A percentile compares a stretch with the other conserved stretches of the same genome.
Evolutionary conservation across 2,113 vertebrate genomes (phyloP).

Genomic region (Channa maculata): DNA sequence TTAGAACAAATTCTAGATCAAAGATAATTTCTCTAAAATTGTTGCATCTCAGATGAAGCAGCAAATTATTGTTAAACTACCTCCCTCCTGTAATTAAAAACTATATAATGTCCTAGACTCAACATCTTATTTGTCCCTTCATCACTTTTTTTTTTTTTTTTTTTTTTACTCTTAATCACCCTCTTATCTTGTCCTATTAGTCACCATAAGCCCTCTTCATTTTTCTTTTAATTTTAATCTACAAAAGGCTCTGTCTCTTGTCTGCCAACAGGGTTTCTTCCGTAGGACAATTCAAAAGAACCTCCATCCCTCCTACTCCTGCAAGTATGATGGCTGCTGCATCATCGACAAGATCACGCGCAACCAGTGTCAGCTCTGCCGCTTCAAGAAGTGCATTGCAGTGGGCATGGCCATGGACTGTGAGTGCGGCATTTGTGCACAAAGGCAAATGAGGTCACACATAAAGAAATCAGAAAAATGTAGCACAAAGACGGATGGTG

Average conservation of each 20-base stretch:
- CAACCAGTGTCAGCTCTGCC: constrained; percentile 98
- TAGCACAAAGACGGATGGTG: neutral
- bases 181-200: neutral
- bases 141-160: neutral
- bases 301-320: constrained; percentile 94
- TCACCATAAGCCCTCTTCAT: neutral
- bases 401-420: constrained; percentile 84
- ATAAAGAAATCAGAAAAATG: neutral
- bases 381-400: constrained; percentile 97
- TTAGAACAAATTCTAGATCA: too few relatives aligned
- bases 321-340: constrained; percentile 97
- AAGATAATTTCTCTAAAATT: too few relatives aligned
- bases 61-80: too few relatives aligned
- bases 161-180: too few relatives aligned
- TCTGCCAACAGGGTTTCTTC: constrained; percentile 91
- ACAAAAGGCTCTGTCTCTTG: neutral
- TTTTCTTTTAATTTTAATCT: neutral
- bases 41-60: too few relatives aligned
- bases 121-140: neutral
- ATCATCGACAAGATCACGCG: constrained; percentile 99
- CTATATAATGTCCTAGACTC: neutral
- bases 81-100: too few relatives aligned
- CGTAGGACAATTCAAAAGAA: constrained; percentile 98
- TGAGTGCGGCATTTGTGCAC: constrained; percentile 67
- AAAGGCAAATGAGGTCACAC: neutral